A percentile compares a stretch with the other conserved stretches of the same genome.
These are phyloP conservation scores for Mimachlamys varia DNA, from an alignment of 2,888 invertebrate genomes.

Conservation along the genomic window DNA sequence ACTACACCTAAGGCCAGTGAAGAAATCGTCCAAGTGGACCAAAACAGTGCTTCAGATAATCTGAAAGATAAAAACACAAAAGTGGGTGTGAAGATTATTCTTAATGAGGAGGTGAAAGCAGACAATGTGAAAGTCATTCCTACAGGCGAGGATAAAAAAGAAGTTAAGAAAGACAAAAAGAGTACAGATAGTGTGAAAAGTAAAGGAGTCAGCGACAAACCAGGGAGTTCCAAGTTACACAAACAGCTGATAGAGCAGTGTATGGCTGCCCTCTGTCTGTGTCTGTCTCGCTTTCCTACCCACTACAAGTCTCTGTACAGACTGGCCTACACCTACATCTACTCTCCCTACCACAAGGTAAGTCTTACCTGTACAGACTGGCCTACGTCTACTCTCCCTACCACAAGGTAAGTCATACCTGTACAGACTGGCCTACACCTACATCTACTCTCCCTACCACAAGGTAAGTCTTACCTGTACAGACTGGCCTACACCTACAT, in stretches of 20 bases:
- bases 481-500: too few relatives aligned
- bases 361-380: neutral
- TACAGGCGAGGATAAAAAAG: constrained; percentile 42
- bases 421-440: too few relatives aligned
- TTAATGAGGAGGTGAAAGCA: neutral
- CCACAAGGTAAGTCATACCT: too few relatives aligned
- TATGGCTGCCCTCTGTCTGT: constrained; percentile 87
- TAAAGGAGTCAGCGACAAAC: constrained; percentile 7
- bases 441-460: too few relatives aligned
- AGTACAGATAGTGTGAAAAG: constrained; percentile 37
- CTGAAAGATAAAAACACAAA: neutral
- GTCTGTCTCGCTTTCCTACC: constrained; percentile 92
- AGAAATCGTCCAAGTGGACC: too few relatives aligned
- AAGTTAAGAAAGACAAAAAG: constrained; percentile 48
- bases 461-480: too few relatives aligned
- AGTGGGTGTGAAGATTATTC: too few relatives aligned
- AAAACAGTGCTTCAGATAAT: too few relatives aligned
- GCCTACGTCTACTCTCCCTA: too few relatives aligned
- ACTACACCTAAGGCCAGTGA: too few relatives aligned
- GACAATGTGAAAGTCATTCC: constrained; percentile 40
- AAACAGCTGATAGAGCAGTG: constrained; percentile 86
- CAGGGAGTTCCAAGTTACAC: constrained; percentile 40
- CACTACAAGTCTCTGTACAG: constrained; percentile 97
- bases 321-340: constrained; percentile 90
- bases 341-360: constrained; percentile 71